phyloP scores from a whole-genome alignment of 2,888 invertebrate species.

The Lochmaea capreae region DNA sequence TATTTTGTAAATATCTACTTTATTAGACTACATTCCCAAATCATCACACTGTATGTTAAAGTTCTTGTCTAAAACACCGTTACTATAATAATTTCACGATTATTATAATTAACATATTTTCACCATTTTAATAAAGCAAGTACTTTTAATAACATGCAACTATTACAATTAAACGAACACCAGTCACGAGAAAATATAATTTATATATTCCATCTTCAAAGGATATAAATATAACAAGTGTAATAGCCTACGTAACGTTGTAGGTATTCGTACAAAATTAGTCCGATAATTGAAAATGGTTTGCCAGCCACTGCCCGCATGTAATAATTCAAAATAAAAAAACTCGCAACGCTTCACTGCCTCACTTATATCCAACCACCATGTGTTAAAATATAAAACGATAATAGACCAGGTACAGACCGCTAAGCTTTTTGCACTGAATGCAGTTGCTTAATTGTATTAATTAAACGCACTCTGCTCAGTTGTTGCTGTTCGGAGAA shows the following conservation, averaged over 20 bases:
- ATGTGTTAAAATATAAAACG: constrained; percentile 16
- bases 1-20: no score
- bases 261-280: constrained; percentile 7
- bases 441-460: not conserved
- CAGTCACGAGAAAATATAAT: constrained; percentile 2
- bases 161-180: not conserved
- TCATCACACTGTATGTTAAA: no score
- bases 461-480: not conserved
- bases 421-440: not conserved
- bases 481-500: no score
- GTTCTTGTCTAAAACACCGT: no score
- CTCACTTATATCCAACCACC: constrained; percentile 9
- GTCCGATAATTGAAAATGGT: constrained; percentile 16
- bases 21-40: no score
- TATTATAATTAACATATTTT: not conserved
- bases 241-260: not conserved
- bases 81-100: not conserved
- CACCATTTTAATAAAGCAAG: not conserved
- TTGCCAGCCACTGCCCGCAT: constrained; percentile 17
- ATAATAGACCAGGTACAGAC: constrained; percentile 13
- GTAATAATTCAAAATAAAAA: constrained; percentile 17
- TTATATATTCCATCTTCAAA: not conserved
- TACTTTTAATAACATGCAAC: not conserved
- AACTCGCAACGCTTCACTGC: not conserved
- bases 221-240: not conserved